phyloP scores from a whole-genome alignment of 2,888 invertebrate species.

The Athrips mouffetella region DNA sequence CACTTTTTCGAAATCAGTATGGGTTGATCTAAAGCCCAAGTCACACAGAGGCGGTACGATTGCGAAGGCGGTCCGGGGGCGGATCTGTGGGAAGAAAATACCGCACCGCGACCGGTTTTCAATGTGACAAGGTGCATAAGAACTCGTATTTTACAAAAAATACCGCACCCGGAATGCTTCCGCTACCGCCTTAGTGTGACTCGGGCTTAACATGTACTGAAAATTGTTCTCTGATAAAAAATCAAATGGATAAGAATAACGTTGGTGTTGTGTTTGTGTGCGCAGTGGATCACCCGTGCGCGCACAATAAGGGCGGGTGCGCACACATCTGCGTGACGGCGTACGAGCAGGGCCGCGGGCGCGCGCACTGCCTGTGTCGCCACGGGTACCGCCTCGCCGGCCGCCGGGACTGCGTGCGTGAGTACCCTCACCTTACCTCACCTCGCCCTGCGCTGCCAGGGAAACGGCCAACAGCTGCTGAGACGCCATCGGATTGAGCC shows the following conservation, averaged over 20 bases:
- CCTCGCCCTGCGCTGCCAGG: background rate
- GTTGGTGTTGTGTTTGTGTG: background rate
- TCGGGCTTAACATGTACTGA: no score
- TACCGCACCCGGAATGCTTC: no score
- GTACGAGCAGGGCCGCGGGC: slow-evolving; percentile 72
- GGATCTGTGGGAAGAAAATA: no score
- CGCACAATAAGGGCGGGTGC: slow-evolving; percentile 82
- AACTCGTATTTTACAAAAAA: no score
- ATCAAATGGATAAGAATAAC: background rate
- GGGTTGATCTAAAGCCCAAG: no score
- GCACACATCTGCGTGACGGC: slow-evolving; percentile 86
- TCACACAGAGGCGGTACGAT: no score
- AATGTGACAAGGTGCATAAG: no score
- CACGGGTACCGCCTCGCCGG: slow-evolving; percentile 82
- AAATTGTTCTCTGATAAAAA: no score
- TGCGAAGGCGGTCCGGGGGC: no score
- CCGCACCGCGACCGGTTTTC: no score
- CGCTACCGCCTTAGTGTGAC: no score
- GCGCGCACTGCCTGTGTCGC: slow-evolving; percentile 84
- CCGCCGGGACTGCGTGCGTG: slow-evolving; percentile 80
- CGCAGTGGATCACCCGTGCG: slow-evolving; percentile 81
- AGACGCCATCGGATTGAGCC: background rate
- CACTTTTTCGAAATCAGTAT: no score
- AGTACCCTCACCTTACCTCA: slow-evolving; percentile 37
- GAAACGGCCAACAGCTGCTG: background rate